Base-by-base conservation (phyloP, 2,888 invertebrate genomes). In the Apamea sordens region DNA sequence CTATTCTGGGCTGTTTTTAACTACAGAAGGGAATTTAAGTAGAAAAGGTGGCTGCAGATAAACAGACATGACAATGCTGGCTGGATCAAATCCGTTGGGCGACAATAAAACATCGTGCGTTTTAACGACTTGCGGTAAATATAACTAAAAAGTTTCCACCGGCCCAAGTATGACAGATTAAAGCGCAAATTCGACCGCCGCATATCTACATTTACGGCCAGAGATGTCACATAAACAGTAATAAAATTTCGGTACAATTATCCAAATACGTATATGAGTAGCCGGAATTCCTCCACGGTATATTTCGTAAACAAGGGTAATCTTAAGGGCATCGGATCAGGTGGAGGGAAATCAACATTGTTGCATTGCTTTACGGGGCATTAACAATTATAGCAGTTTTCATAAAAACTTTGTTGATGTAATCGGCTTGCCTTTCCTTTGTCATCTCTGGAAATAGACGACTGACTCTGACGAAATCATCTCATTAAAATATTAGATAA, bases 261-360 rank as follows among this genome's bases (percentile, higher is more conserved):
- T 90, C 87, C 88, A 90, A 92, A 91, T 90, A 82, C 61, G 82
- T 71, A 81, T 68, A 73, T 61, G 80, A 89, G 89, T 89, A 87
- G 89, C 88, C 86, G 85, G 90, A 93, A 96, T 96, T 93, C 94
- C 93, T 95, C 88, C 96, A 96, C 95, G 95, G 86, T 86, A 81
- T 80, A 92, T 96, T 96, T 94, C 95, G 95, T 95, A 94, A 96
- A 84, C 86, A 77, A 90, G 81, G 70, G 77, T 92, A 93, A 95
- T 95, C 96, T 94, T 88, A 92, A 93, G 95, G 92, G 94, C 95
- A 95, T 96, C 96, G 87, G 91, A 89, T 90, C 92, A 92, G 91
- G 92, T 92, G 91, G 89, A 93, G 86, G 83, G 80, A 87, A 92
- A 92, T 90, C 88, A 88, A 89, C 90, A 91, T 93, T 89, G 92